A percentile compares a stretch with the other conserved stretches of the same genome.
phyloP scores from a whole-genome alignment of 2,888 invertebrate genomes.

The Dryomyza anilis region DNA sequence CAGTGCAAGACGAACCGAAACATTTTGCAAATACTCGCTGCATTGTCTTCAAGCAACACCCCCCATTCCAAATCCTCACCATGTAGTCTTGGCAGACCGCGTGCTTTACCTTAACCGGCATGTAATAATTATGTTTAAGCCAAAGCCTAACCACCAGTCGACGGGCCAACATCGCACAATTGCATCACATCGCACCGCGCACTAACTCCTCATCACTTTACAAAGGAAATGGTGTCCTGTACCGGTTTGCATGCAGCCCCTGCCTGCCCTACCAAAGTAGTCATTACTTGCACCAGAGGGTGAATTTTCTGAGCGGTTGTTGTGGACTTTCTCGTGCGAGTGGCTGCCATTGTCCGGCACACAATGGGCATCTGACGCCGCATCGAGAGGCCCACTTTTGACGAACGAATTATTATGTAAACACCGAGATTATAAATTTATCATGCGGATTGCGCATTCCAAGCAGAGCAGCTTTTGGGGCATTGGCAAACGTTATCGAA shows the following conservation, averaged over 20 bases:
- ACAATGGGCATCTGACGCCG: not conserved
- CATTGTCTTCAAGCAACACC: not conserved
- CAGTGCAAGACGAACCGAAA: not conserved
- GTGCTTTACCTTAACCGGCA: constrained; percentile 17
- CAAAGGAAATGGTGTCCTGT: constrained; percentile 1
- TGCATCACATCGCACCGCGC: not conserved
- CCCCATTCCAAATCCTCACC: no score
- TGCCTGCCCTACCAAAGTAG: constrained; percentile 5
- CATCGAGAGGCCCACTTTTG: not conserved
- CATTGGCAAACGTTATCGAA: not conserved
- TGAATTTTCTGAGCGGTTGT: constrained; percentile 19
- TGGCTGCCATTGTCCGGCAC: constrained; percentile 11
- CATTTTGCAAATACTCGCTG: not conserved
- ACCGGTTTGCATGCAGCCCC: not conserved
- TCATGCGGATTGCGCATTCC: not conserved
- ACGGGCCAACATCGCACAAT: constrained; percentile 1
- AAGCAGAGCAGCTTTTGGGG: not conserved
- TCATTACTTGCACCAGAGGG: constrained; percentile 39
- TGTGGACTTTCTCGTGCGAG: not conserved
- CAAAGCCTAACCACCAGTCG: constrained; percentile 11
- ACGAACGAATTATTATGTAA: constrained; percentile 35
- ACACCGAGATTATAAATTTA: constrained; percentile 32
- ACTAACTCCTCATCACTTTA: not conserved
- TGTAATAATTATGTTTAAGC: constrained; percentile 46
- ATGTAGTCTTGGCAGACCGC: no score